Conservation (phyloP, 2,888 invertebrate species). For the Diplazon laetatorius region DNA sequence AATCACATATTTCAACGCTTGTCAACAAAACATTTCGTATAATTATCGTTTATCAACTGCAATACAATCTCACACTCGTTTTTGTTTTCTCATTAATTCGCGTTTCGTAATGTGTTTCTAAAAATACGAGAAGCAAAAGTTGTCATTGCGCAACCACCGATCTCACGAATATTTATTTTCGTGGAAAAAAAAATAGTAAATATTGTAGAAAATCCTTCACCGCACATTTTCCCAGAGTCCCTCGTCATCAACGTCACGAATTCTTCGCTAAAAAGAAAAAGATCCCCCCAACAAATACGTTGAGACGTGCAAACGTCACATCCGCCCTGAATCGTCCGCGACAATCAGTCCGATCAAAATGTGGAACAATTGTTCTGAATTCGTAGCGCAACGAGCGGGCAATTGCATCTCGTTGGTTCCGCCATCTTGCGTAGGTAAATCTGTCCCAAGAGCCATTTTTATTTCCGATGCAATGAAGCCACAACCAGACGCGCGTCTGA, state of each 20-base stretch:
- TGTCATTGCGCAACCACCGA: too few species aligned
- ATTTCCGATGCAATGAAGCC: conserved; percentile 32
- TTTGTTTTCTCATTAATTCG: too few species aligned
- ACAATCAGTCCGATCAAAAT: conserved; percentile 26
- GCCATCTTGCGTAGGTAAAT: conserved; percentile 41
- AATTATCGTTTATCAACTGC: not conserved
- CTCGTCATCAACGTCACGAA: not conserved
- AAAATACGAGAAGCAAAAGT: too few species aligned
- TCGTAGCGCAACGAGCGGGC: conserved; percentile 40
- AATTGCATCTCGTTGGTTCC: conserved; percentile 60
- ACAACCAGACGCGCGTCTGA: conserved; percentile 24
- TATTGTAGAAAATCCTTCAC: not conserved
- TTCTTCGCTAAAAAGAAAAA: too few species aligned
- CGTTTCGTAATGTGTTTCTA: too few species aligned
- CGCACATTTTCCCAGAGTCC: not conserved
- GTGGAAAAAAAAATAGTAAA: not conserved
- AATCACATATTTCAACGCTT: not conserved
- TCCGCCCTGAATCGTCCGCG: not conserved
- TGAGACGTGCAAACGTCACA: conserved; percentile 3
- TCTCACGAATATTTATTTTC: not conserved
- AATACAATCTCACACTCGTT: too few species aligned
- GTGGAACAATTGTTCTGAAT: conserved; percentile 13
- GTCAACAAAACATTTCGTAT: not conserved
- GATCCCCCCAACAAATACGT: too few species aligned
- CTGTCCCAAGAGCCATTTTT: conserved; percentile 51